These are phyloP conservation scores for Macquaria ambigua DNA, from an alignment of 2,113 vertebrate species.

Conservation along the genomic window DNA sequence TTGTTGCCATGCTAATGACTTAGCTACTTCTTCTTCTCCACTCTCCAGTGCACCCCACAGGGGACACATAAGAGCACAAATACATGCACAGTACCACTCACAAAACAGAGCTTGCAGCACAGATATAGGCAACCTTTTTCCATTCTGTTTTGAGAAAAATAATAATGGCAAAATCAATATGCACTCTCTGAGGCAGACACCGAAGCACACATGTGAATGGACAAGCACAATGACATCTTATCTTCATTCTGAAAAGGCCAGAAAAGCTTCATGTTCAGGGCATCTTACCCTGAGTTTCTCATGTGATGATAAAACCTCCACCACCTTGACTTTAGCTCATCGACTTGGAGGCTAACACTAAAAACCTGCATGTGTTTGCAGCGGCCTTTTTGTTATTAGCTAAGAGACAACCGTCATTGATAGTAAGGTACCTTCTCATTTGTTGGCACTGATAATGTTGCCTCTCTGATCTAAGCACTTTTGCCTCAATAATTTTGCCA, in stretches of 20 bases:
- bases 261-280: not conserved
- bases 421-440: not conserved
- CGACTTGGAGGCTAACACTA: not conserved
- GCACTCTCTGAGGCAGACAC: not conserved
- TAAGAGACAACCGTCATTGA: not conserved
- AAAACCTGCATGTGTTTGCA: not conserved
- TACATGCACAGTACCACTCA: conserved; percentile 14
- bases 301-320: not conserved
- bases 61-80: conserved; percentile 30
- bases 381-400: too few relatives aligned
- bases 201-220: not conserved
- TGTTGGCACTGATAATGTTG: not conserved
- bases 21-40: not conserved
- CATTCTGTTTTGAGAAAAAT: conserved; percentile 9
- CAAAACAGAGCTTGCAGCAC: conserved; percentile 20
- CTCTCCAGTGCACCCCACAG: conserved; percentile 29
- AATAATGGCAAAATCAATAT: conserved; percentile 23
- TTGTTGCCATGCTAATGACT: conserved; percentile 26
- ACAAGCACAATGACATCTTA: conserved; percentile 5
- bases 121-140: not conserved
- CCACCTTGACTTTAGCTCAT: not conserved
- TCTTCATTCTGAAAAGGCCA: not conserved
- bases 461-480: not conserved
- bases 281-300: not conserved
- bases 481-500: not conserved